Base-by-base conservation (phyloP, 2,888 invertebrate species). In the Drosophila setosimentum region DNA sequence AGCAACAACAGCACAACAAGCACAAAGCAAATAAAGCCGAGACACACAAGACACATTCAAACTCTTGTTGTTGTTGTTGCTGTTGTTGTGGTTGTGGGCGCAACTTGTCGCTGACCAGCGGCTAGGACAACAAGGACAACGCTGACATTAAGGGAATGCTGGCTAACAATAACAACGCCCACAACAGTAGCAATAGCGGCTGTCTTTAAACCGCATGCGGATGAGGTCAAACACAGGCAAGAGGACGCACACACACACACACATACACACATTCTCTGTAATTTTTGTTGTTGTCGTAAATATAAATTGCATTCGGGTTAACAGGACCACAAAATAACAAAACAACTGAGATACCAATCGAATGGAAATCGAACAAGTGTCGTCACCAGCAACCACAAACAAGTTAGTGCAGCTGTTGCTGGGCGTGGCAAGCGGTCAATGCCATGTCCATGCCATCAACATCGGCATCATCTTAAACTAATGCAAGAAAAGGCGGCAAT, bases 131-230 rank as follows among this genome's bases (percentile, higher is more conserved):
- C n/a, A 42, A 42, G 21, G 60, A 67, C 82, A 73, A 32, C 63
- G 48, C 54, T 72, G 73, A 76, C 77, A 78, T 71, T 68, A 72
- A 75, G 78, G 78, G 75, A 72, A 73, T 58, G 60, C 54, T 54
- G 30, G 40, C 55, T 67, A 74, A 80, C 71, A 79, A 74, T 63
- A 58, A 73, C 60, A 77, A 86, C 87, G 86, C 86, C 86, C 83
- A 87, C 85, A 68, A 75, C 63, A 76, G 71, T 67, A 71, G 70
- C 60, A 27, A 48, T 30, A 64, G 68, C 73, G 55, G 69, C 68
- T 54, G 59, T 53, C 63, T 73, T 66, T 68, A 67, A 69, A 40
- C 68, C 30, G 68, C 54, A n/a, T 32, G 33, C 35, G 62, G 53
- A 7, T 49, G n/a, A 54, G 55, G 53, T 7, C 30, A 21, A 55